Evolutionary conservation across 2,888 invertebrate species (phyloP), one percentile per base, ranked within the genome.

Genomic region (Fabriciana adippe): DNA sequence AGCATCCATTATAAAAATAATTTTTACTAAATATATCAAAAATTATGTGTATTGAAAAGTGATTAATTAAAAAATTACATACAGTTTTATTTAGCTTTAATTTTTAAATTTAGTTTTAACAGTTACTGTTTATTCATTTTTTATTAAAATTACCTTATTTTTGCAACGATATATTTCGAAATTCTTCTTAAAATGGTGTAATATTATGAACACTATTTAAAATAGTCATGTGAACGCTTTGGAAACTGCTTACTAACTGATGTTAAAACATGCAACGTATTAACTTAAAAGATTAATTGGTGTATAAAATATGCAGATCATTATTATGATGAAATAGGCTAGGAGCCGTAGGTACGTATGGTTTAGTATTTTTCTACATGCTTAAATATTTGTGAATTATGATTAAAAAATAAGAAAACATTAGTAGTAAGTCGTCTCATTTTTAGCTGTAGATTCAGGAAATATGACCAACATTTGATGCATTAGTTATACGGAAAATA

Each of bases 251-350:
- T 50, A 61, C 51, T 15, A 69, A 69, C 71, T 71, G 69, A 71
- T 26, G 50, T 51, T 53, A 55, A 48, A n/a, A 31, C 35, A 50
- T 57, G 31, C 13, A 50, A 71, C 54, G 55, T 64, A 57, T 61
- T 71, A 62, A 71, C 62, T 71, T 69, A 64, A 68, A 71, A 69
- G 56, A 69, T 69, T 63, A 59, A 55, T 45, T 51, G 48, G 41
- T 59, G 45, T 51, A 61, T 35, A 15, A 72, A 65, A 68, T 66
- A n/a, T 72, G 69, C 67, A 70, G 55, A 68, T 66, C 68, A 72
- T 72, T 65, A 41, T 55, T 68, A 54, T 66, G 51, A 68, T 67
- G 64, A 64, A 55, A 70, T 72, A 70, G 72, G 54, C 21, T 41
- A 74, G 51, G 75, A 75, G 72, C 57, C 59, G 14, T 41, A 41